Evolutionary conservation across 2,113 vertebrate genomes (phyloP).

Genomic region (Nicator chloris): DNA sequence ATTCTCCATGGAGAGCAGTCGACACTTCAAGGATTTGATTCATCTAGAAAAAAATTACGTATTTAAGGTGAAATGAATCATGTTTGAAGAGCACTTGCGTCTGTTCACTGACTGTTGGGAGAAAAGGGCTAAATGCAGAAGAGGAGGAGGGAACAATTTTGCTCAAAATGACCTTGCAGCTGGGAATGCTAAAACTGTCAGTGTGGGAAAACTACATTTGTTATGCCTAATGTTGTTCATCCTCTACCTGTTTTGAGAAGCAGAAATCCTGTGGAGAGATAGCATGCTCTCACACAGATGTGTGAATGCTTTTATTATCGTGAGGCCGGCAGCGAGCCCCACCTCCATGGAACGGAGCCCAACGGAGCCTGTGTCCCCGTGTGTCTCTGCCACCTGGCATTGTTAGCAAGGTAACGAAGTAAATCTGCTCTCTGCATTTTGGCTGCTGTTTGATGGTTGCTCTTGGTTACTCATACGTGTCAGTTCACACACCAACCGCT

Average conservation of each 20-base stretch:
- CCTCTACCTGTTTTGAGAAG: neutral
- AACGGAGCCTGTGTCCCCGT: accelerated
- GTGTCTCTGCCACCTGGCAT: neutral
- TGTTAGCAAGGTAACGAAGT: neutral
- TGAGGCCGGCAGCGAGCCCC: accelerated
- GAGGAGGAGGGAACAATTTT: neutral
- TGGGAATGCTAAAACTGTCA: neutral
- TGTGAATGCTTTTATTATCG: neutral
- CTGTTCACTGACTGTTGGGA: neutral
- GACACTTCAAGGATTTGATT: neutral
- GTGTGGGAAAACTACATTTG: neutral
- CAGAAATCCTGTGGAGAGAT: neutral
- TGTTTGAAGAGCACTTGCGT: neutral
- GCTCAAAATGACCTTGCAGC: neutral
- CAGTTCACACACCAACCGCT: neutral
- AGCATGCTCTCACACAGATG: accelerated
- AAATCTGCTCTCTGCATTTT: neutral
- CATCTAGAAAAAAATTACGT: neutral
- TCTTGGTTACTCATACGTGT: neutral
- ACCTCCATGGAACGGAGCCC: accelerated
- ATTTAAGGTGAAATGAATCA: neutral
- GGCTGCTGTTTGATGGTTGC: neutral
- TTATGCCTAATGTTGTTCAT: neutral
- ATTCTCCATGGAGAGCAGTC: neutral
- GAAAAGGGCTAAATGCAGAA: neutral